Base-by-base conservation (phyloP, 2,888 invertebrate species). In the Phlogophora meticulosa region DNA sequence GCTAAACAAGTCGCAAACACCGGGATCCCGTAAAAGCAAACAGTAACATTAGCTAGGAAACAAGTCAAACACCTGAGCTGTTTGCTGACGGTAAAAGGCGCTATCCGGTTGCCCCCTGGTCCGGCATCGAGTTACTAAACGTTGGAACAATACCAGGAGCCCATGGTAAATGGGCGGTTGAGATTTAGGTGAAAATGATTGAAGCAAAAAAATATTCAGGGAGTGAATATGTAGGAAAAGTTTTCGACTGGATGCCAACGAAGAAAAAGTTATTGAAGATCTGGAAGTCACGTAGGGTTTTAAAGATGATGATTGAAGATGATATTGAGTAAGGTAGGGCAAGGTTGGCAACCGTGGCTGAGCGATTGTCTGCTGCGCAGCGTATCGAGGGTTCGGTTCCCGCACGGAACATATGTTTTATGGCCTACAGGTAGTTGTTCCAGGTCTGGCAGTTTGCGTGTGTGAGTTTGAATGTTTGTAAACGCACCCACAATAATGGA, bases 51-150 rank as follows among this genome's bases (percentile, higher is more conserved):
- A 82, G 45, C 73, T 63, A 9, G 48, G 70, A 68, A 76, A 74
- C 74, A 81, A 80, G 68, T 77, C 86, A 86, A 88, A 86, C 88
- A 88, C 88, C 88, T 88, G 88, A 88, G 64, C 73, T 88, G 88
- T 88, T 88, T 88, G 85, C 72, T 32, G 71, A 83, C 85, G 85
- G 83, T 88, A 88, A 88, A 88, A 88, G 88, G 88, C 88, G 81
- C 82, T 83, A 81, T 88, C 85, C 70, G 61, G 78, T 88, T 87
- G 76, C 55, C 77, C 83, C 81, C 79, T 58, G 71, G 42, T 17
- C 36, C 40, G 42, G 61, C 67, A 34, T 84, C 82, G 48, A 53
- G 60, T 87, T 83, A 82, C 78, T 78, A 76, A 84, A 84, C 67
- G 70, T 52, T 48, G 51, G 69, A 72, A 80, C 71, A 80, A 80